Base-by-base conservation (phyloP, 2,797 vertebrate species). In the Lacerta bilineata region DNA sequence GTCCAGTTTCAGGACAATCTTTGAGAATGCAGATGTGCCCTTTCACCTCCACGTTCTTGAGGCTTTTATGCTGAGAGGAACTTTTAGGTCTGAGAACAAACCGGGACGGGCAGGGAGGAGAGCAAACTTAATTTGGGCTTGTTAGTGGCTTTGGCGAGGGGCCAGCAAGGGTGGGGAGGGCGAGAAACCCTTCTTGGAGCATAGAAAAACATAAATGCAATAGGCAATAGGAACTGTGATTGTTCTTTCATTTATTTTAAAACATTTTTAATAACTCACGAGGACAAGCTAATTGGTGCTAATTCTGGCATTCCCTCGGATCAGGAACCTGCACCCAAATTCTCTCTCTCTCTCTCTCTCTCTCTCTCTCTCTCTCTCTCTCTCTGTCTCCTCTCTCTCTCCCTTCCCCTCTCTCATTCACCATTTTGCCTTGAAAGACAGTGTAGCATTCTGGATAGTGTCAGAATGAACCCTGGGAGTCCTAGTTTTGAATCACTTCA, bases 1-100 rank as follows among this genome's bases (percentile, higher is more conserved):
- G 43, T 15, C 89, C 89, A 64, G 87, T 85, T 79, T 74, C 1
- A 0, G 83, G 71, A 71, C 55, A 86, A 92, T 89, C 85, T 86
- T 75, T 95, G 93, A 94, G 95, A 95, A 95, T 88, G 0, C 95
- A 96, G 95, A 94, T 96, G 95, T 95, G 92, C 13, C 0, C 93
- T 94, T 85, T 90, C 89, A 87, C 90, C 17, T 85, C 69, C 41
- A n/a, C 39, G 39, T 91, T 91, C 87, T 77, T 83, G 59, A 84
- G 88, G 83, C 84, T 90, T 90, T 87, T 61, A 87, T 91, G 81
- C 43, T 90, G 0, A 33, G 74, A 83, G 76, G 88, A 9, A 11
- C 59, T 66, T 75, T 77, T 1, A 3, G 36, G 43, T 89, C 94
- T 94, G 94, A 93, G 94, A 95, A 92, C 77, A 43, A 71, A 5